A percentile compares a stretch with the other conserved stretches of the same genome.
phyloP scores from a whole-genome alignment of 2,113 vertebrate genomes.

The Tringa solitaria region DNA sequence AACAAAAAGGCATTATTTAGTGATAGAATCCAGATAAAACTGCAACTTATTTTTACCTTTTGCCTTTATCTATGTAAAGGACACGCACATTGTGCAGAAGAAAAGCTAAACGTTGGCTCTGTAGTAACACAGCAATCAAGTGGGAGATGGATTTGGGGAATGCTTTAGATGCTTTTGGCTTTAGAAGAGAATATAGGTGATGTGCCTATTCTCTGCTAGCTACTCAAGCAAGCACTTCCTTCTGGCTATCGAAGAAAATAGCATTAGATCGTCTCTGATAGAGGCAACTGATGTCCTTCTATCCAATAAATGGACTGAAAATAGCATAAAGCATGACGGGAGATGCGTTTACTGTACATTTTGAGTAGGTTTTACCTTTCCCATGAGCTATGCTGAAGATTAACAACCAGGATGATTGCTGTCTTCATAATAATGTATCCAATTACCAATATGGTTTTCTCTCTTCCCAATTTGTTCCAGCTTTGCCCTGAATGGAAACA shows the following conservation, averaged over 20 bases:
- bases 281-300: background rate
- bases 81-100: background rate
- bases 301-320: slow-evolving; percentile 5
- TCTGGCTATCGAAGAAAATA: slow-evolving; percentile 8
- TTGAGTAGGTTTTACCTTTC: slow-evolving; percentile 1
- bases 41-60: background rate
- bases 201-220: background rate
- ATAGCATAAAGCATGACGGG: background rate
- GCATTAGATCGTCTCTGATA: background rate
- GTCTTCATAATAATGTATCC: background rate
- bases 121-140: background rate
- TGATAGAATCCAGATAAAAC: background rate
- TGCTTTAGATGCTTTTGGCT: background rate
- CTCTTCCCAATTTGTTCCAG: background rate
- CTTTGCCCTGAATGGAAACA: background rate
- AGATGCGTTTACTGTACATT: background rate
- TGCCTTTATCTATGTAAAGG: background rate
- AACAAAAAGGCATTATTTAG: background rate
- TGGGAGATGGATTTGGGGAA: background rate
- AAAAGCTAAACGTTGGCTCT: background rate
- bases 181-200: background rate
- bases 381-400: slow-evolving; percentile 11
- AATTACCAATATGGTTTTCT: background rate
- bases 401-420: background rate
- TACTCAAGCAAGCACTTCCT: background rate